These are phyloP conservation scores for Pseudotriccus pelzelni DNA, from an alignment of 2,797 vertebrate genomes.

Conservation along the genomic window DNA sequence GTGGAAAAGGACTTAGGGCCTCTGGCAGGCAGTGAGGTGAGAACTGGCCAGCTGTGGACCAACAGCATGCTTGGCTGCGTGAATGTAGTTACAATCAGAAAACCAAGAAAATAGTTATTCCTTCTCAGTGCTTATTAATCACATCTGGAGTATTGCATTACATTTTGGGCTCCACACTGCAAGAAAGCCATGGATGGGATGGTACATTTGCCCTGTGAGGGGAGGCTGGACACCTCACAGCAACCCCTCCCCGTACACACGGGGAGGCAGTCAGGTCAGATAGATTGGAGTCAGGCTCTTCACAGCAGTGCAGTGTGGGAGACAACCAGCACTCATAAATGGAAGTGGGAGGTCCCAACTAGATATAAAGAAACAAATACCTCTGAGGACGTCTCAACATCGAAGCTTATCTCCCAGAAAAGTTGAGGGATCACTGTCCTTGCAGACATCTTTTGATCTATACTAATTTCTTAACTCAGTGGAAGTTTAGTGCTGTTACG, in stretches of 20 bases:
- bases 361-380: not conserved
- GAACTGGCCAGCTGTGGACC: not conserved
- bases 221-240: not conserved
- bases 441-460: not conserved
- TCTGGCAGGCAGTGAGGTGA: not conserved
- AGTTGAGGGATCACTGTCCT: not conserved
- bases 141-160: not conserved
- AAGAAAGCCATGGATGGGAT: not conserved
- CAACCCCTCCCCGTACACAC: not conserved
- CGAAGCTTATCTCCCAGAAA: not conserved
- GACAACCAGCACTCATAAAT: not conserved
- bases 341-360: not conserved
- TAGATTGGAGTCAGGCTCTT: not conserved
- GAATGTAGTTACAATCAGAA: not conserved
- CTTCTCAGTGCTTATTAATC: not conserved
- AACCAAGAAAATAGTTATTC: not conserved
- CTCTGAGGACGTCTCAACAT: not conserved
- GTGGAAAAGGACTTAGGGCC: not conserved
- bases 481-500: not conserved
- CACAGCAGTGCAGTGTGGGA: not conserved
- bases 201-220: not conserved
- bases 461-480: not conserved
- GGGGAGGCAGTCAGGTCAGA: not conserved
- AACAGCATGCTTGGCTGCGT: not conserved
- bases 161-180: not conserved